These are phyloP conservation scores for Phymastichus coffea DNA, from an alignment of 1,140 invertebrate species.

Conservation along the genomic window DNA sequence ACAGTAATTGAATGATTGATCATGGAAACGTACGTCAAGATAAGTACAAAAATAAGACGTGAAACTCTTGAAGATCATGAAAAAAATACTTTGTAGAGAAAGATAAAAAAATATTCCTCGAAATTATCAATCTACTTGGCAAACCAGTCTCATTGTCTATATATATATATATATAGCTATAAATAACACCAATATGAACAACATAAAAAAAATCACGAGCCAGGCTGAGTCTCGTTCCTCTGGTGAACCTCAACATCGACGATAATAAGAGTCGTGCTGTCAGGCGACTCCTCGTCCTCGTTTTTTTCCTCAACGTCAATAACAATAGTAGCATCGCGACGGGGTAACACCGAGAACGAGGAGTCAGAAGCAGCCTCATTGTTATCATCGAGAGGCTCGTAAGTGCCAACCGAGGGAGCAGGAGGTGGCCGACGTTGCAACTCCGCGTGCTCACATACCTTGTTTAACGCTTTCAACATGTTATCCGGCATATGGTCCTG, in stretches of 20 bases:
- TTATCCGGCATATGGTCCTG: slow-evolving; percentile 93
- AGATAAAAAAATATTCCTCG: too few species aligned
- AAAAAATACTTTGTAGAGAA: too few species aligned
- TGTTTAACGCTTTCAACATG: slow-evolving; percentile 81
- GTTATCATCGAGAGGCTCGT: slow-evolving; percentile 47
- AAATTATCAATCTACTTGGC: too few species aligned
- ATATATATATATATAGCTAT: too few species aligned
- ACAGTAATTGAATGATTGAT: too few species aligned
- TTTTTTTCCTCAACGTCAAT: not conserved
- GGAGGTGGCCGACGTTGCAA: not conserved
- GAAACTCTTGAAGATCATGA: too few species aligned
- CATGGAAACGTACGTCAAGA: too few species aligned
- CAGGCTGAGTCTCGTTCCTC: slow-evolving; percentile 22
- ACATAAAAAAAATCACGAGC: not conserved
- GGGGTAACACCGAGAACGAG: slow-evolving; percentile 16
- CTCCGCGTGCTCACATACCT: slow-evolving; percentile 62
- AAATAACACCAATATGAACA: too few species aligned
- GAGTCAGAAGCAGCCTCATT: slow-evolving; percentile 21
- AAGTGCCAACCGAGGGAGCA: slow-evolving; percentile 10
- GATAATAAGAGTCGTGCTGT: slow-evolving; percentile 31
- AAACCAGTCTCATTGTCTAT: too few species aligned
- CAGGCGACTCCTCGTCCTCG: not conserved
- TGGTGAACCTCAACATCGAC: slow-evolving; percentile 44
- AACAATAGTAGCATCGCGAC: not conserved
- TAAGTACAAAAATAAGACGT: too few species aligned